Conservation (phyloP, 2,113 vertebrate species). For the Vombatus ursinus region DNA sequence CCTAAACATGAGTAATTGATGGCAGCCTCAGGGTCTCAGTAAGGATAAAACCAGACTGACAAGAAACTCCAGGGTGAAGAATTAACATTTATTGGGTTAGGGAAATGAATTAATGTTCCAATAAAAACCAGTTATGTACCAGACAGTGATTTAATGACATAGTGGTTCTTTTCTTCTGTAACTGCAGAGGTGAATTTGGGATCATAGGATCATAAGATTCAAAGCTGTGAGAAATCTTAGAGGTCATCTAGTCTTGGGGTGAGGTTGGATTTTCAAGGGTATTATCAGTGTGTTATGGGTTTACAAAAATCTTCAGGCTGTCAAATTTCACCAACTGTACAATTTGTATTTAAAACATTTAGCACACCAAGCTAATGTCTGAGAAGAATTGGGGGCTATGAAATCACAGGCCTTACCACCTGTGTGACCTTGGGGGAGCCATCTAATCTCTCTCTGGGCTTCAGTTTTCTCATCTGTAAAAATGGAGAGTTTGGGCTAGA, state of each 20-base stretch:
- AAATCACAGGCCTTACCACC: not conserved
- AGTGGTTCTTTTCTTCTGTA: not conserved
- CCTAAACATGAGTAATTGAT: constrained; percentile 80
- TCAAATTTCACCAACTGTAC: constrained; percentile 36
- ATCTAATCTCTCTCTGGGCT: not conserved
- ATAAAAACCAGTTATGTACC: constrained; percentile 77
- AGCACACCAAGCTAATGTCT: not conserved
- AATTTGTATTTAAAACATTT: constrained; percentile 51
- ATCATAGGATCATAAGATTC: not conserved
- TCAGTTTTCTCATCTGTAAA: not conserved
- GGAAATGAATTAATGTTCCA: constrained; percentile 81
- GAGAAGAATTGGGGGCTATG: not conserved
- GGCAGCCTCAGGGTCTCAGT: constrained; percentile 76
- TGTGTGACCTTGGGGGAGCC: not conserved
- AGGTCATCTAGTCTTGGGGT: constrained; percentile 3
- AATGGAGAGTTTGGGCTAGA: not conserved
- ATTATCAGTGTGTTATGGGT: constrained; percentile 45
- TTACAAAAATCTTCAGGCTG: constrained; percentile 12
- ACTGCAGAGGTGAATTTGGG: constrained; percentile 45
- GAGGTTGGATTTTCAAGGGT: constrained; percentile 62
- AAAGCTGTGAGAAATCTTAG: not conserved
- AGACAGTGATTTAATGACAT: constrained; percentile 82
- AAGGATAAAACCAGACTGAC: constrained; percentile 77
- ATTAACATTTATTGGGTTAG: constrained; percentile 83
- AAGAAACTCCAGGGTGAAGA: constrained; percentile 81